These are phyloP conservation scores for Polia nebulosa DNA, from an alignment of 2,888 invertebrate genomes.

Conservation along the genomic window DNA sequence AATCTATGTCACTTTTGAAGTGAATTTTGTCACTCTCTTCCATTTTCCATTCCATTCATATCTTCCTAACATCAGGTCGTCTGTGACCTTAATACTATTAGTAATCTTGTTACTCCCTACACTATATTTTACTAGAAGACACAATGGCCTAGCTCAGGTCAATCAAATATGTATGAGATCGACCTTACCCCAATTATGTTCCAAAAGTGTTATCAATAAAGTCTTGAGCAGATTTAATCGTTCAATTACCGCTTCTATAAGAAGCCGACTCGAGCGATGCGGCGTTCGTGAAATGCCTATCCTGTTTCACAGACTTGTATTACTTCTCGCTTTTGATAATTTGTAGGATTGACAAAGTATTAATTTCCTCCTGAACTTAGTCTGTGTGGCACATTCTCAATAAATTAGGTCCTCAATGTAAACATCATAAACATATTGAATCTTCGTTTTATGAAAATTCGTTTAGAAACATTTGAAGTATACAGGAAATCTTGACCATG, in stretches of 20 bases:
- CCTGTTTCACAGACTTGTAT: constrained; percentile 41
- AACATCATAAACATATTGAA: too few relatives aligned
- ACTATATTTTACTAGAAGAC: constrained; percentile 26
- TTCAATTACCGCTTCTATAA: constrained; percentile 69
- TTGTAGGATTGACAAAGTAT: background rate
- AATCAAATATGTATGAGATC: constrained; percentile 68
- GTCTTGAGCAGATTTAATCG: constrained; percentile 71
- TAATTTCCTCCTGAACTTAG: background rate
- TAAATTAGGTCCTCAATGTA: too few relatives aligned
- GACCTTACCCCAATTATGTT: constrained; percentile 67
- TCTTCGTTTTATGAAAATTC: too few relatives aligned
- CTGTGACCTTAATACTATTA: constrained; percentile 42
- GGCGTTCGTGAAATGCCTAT: background rate
- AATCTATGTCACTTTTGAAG: background rate
- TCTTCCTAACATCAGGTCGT: background rate
- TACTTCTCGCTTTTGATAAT: constrained; percentile 3
- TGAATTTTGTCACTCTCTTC: background rate
- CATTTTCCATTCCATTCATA: constrained; percentile 5
- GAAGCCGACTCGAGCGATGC: constrained; percentile 55
- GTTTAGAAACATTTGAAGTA: too few relatives aligned
- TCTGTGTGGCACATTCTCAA: background rate
- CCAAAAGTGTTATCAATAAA: constrained; percentile 73
- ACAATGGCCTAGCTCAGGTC: constrained; percentile 52
- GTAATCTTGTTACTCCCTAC: background rate
- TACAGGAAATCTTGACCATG: too few relatives aligned